These are phyloP conservation scores for Drosophila asahinai DNA, from an alignment of 1,140 invertebrate genomes.

Conservation along the genomic window DNA sequence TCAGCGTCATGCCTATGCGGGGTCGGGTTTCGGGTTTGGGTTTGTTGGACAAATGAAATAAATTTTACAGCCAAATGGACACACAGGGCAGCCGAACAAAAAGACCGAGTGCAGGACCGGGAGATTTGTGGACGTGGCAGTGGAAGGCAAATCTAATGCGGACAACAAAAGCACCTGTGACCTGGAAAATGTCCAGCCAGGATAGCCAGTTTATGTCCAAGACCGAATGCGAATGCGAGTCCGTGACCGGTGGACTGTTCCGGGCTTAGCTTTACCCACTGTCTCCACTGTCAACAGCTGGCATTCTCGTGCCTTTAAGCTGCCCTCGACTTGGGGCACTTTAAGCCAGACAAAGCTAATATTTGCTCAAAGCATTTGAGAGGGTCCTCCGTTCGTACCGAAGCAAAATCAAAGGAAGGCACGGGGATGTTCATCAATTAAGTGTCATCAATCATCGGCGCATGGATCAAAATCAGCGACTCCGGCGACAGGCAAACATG, in stretches of 20 bases:
- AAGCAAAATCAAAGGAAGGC: neutral
- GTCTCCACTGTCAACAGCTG: conserved; percentile 35
- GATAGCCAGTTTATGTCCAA: conserved; percentile 19
- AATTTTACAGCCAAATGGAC: conserved; percentile 83
- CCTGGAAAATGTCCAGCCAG: conserved; percentile 65
- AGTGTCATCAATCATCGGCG: conserved; percentile 78
- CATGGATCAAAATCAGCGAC: conserved; percentile 67
- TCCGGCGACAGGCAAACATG: conserved; percentile 70
- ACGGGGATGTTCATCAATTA: conserved; percentile 72
- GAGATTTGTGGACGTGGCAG: conserved; percentile 61
- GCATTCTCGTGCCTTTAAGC: conserved; percentile 51
- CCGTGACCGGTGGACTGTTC: conserved; percentile 7
- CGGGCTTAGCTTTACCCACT: conserved; percentile 6
- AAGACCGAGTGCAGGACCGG: conserved; percentile 54
- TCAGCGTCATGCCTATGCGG: conserved; percentile 78
- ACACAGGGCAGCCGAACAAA: conserved; percentile 61
- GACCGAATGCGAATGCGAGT: conserved; percentile 3
- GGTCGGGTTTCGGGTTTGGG: conserved; percentile 12
- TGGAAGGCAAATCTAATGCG: conserved; percentile 75
- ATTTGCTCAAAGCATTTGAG: conserved; percentile 41
- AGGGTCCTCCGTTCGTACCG: neutral
- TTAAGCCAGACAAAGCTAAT: conserved; percentile 71
- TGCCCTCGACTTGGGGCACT: conserved; percentile 36
- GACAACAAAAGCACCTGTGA: conserved; percentile 83
- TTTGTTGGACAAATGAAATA: conserved; percentile 74